Percentiles rank a stretch among this genome's conserved stretches.
Conservation (phyloP, 2,797 vertebrate species). For the Rhinella marina region DNA sequence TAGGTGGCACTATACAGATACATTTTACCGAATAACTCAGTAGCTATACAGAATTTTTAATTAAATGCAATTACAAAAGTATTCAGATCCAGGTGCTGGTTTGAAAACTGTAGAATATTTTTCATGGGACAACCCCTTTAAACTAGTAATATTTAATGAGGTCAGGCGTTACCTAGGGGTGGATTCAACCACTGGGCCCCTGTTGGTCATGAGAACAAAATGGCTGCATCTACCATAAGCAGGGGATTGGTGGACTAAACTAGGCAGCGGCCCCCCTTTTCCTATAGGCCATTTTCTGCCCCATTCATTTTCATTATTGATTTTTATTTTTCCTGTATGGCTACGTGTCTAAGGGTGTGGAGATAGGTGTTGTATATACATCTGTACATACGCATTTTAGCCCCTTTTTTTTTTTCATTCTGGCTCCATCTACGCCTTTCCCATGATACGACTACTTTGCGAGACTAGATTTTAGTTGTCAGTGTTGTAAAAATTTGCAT, state of each 20-base stretch:
- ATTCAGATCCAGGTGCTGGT: too few species aligned
- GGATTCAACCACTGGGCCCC: not conserved
- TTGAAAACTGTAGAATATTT: too few species aligned
- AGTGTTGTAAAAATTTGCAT: not conserved
- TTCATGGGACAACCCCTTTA: too few species aligned
- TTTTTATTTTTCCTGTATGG: too few species aligned
- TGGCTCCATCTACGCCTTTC: not conserved
- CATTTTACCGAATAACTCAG: too few species aligned
- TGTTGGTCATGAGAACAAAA: not conserved
- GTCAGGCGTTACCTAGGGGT: too few species aligned
- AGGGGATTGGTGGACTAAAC: not conserved
- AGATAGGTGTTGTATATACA: slow-evolving; percentile 21
- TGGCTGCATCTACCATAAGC: not conserved
- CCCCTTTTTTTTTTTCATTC: not conserved
- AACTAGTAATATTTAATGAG: too few species aligned
- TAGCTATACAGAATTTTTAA: too few species aligned
- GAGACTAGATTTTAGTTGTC: not conserved
- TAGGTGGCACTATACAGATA: too few species aligned
- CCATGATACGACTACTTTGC: not conserved
- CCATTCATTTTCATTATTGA: not conserved
- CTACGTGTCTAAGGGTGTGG: too few species aligned
- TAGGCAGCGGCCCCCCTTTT: not conserved
- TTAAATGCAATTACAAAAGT: too few species aligned
- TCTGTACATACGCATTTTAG: slow-evolving; percentile 34
- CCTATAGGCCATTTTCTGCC: not conserved